Conservation (phyloP, 2,113 vertebrate species). For the Oncorhynchus masou region DNA sequence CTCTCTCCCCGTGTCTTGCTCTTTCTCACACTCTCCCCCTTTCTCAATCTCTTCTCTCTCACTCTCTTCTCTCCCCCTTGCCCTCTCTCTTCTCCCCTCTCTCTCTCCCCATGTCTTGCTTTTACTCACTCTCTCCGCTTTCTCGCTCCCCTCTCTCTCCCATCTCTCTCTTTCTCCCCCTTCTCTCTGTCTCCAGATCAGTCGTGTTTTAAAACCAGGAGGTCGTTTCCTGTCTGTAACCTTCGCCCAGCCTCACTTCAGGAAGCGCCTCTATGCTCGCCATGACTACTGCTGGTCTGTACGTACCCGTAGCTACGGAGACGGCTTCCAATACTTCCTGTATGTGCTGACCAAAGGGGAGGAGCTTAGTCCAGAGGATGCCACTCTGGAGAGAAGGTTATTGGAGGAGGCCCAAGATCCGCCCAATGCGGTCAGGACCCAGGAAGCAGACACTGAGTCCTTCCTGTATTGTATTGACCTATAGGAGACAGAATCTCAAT, state of each 20-base stretch:
- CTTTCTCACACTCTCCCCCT: too few species aligned
- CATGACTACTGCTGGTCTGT: constrained; percentile 83
- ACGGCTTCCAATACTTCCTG: constrained; percentile 84
- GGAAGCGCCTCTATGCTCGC: constrained; percentile 83
- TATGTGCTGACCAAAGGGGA: constrained; percentile 87
- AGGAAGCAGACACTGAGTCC: constrained; percentile 73
- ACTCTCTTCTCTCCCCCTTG: too few species aligned
- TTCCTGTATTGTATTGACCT: constrained; percentile 81
- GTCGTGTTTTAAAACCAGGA: constrained; percentile 80
- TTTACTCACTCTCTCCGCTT: neutral
- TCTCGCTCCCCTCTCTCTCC: neutral
- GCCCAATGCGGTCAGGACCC: neutral
- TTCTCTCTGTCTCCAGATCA: constrained; percentile 72
- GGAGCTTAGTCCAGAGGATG: constrained; percentile 72
- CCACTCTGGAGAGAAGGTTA: constrained; percentile 71
- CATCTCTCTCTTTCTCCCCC: neutral
- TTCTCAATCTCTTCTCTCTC: too few species aligned
- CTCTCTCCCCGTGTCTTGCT: too few species aligned
- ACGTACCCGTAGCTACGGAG: constrained; percentile 76
- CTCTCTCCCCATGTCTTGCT: constrained; percentile 7
- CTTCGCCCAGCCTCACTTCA: constrained; percentile 87
- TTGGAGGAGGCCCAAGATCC: constrained; percentile 28
- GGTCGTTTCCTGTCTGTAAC: constrained; percentile 89
- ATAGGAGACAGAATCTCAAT: constrained; percentile 33
- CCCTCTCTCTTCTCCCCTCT: too few species aligned